Evolutionary conservation across 2,888 invertebrate genomes (phyloP).

Genomic region (Drosophila prostipennis): DNA sequence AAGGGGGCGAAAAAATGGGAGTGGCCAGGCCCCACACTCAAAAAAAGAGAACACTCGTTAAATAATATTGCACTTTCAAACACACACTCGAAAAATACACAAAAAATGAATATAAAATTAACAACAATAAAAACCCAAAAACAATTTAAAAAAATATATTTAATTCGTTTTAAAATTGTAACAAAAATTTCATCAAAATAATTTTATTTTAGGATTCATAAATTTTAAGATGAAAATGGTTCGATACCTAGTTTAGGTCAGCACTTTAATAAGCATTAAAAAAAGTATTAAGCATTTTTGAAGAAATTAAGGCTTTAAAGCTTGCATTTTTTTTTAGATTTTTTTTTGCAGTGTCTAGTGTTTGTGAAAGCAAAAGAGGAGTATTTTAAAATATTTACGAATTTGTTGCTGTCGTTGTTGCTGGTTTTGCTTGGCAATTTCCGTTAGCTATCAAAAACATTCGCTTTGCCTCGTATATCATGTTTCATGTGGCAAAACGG

Average conservation of each 20-base stretch:
- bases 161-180: too few relatives aligned
- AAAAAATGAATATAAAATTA: neutral
- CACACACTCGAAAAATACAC: neutral
- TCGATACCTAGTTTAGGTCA: too few relatives aligned
- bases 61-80: neutral
- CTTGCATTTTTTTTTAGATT: too few relatives aligned
- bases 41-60: neutral
- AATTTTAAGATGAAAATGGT: too few relatives aligned
- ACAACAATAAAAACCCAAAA: too few relatives aligned
- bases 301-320: too few relatives aligned
- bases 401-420: constrained; percentile 43
- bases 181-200: too few relatives aligned
- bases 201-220: too few relatives aligned
- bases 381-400: constrained; percentile 61
- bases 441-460: constrained; percentile 68
- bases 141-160: too few relatives aligned
- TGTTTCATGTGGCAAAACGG: constrained; percentile 23
- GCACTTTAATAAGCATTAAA: too few relatives aligned
- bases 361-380: constrained; percentile 17
- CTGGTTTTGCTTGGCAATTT: constrained; percentile 58
- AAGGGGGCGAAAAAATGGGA: constrained; percentile 3
- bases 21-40: neutral
- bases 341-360: constrained; percentile 10
- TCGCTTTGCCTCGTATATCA: constrained; percentile 44
- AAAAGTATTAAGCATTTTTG: neutral